These are phyloP conservation scores for Vidua macroura DNA, from an alignment of 2,113 vertebrate genomes.

Conservation along the genomic window DNA sequence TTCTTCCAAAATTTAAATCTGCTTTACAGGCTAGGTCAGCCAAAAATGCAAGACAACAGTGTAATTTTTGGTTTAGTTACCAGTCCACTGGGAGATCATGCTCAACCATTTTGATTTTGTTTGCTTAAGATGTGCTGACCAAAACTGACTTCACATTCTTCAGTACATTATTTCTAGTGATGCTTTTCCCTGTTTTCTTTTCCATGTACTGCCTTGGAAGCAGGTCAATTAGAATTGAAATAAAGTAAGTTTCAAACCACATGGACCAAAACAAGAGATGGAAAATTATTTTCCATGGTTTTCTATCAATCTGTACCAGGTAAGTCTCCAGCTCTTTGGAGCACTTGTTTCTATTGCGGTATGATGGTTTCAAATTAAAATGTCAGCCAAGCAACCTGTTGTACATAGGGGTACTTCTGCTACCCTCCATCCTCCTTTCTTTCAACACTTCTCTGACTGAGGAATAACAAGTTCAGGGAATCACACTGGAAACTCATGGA, in stretches of 20 bases:
- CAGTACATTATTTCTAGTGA: background rate
- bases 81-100: background rate
- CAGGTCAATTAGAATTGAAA: background rate
- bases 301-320: background rate
- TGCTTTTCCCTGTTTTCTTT: background rate
- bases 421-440: background rate
- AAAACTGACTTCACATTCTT: background rate
- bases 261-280: background rate
- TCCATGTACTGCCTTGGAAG: background rate
- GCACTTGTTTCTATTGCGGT: background rate
- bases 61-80: background rate
- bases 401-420: background rate
- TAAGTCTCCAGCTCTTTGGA: background rate
- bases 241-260: background rate
- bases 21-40: background rate
- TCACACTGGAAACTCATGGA: background rate
- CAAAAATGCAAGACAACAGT: background rate
- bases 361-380: background rate
- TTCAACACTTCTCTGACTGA: background rate
- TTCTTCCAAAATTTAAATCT: background rate
- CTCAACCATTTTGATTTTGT: background rate
- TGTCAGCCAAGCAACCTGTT: background rate
- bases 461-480: background rate
- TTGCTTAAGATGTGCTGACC: background rate
- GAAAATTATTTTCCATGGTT: fast-evolving